Evolutionary conservation across 2,113 vertebrate genomes (phyloP).

Genomic region (Psophia crepitans): DNA sequence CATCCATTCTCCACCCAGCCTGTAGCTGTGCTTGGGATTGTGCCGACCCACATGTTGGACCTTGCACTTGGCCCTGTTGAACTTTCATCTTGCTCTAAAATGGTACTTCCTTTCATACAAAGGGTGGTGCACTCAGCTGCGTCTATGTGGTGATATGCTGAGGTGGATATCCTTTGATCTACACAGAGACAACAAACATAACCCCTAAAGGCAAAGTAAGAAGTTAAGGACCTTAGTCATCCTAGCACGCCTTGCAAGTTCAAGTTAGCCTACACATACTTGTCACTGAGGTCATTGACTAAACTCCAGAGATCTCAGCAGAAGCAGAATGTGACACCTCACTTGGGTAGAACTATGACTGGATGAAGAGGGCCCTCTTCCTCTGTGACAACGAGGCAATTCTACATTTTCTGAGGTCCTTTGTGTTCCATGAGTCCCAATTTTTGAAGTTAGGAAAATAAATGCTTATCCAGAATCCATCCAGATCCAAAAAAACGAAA

Average conservation of each 20-base stretch:
- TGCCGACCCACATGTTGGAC: too few relatives aligned
- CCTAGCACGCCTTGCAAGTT: background rate
- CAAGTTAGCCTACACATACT: background rate
- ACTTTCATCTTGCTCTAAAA: background rate
- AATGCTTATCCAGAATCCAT: background rate
- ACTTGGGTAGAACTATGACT: background rate
- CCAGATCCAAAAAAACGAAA: background rate
- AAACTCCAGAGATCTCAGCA: background rate
- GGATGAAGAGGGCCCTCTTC: background rate
- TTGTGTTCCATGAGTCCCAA: background rate
- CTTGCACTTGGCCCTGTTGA: too few relatives aligned
- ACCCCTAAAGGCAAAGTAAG: background rate
- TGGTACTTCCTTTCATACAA: background rate
- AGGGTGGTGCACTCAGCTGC: background rate
- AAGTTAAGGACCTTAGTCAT: background rate
- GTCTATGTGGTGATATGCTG: fast-evolving
- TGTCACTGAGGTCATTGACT: background rate
- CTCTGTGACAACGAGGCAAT: background rate
- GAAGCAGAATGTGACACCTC: background rate
- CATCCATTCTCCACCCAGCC: too few relatives aligned
- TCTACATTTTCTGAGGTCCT: background rate
- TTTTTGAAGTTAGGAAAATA: background rate
- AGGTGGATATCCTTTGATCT: background rate
- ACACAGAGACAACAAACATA: background rate
- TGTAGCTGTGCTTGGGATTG: too few relatives aligned